These are phyloP conservation scores for Prosapia bicincta DNA, from an alignment of 2,888 invertebrate species.

Conservation along the genomic window DNA sequence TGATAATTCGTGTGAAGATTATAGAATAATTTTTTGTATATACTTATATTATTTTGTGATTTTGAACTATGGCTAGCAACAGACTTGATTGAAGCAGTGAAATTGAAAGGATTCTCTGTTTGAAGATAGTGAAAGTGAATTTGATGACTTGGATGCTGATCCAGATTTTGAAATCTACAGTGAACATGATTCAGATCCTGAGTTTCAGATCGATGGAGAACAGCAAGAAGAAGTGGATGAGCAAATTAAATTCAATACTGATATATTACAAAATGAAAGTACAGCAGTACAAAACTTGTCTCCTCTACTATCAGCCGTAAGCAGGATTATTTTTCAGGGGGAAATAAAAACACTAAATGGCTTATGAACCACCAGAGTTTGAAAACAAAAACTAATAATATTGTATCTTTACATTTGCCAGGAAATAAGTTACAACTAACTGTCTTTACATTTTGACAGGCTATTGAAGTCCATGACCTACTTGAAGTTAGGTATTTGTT, in stretches of 20 bases:
- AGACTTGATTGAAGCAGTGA: no score
- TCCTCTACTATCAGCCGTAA: background rate
- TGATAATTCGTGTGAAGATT: no score
- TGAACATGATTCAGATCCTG: background rate
- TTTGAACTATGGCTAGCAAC: no score
- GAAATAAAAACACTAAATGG: background rate
- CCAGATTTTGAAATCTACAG: background rate
- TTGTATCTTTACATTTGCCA: background rate
- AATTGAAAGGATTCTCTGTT: background rate
- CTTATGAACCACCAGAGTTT: background rate
- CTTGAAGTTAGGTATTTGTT: background rate
- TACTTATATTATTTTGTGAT: no score
- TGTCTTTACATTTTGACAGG: no score
- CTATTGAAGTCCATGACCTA: background rate
- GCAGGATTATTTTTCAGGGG: no score
- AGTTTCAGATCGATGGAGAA: background rate
- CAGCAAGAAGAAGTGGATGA: background rate
- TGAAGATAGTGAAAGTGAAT: background rate
- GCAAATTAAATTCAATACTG: background rate
- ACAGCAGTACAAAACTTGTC: background rate
- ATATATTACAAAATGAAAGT: background rate
- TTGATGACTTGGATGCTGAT: background rate
- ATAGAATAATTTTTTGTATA: no score
- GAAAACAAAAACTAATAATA: background rate
- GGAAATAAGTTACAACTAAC: no score